Percentiles rank a stretch among this genome's conserved stretches.
These are phyloP conservation scores for Drosophila pectinifera DNA, from an alignment of 1,140 invertebrate species.

Conservation along the genomic window DNA sequence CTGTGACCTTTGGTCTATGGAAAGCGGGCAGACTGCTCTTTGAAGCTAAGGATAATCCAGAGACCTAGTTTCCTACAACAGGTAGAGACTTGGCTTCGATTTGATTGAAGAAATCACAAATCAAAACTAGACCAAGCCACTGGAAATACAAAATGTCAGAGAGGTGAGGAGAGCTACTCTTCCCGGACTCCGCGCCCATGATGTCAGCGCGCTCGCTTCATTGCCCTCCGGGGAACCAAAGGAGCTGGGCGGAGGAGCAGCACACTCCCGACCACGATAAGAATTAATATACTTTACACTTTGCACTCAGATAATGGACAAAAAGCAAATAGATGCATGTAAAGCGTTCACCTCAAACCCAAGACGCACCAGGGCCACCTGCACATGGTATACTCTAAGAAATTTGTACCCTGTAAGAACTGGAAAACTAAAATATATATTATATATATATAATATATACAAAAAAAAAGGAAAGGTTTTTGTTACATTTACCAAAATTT, in stretches of 20 bases:
- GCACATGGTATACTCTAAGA: not conserved
- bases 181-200: not conserved
- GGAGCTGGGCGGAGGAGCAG: not conserved
- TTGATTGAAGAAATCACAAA: not conserved
- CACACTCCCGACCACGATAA: constrained; percentile 4
- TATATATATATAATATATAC: no score
- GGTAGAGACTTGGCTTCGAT: not conserved
- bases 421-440: no score
- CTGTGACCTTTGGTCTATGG: not conserved
- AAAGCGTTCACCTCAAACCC: constrained; percentile 5
- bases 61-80: not conserved
- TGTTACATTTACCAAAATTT: no score
- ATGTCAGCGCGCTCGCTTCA: constrained; percentile 2
- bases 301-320: constrained; percentile 20
- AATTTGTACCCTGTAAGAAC: not conserved
- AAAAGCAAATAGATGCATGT: constrained; percentile 21
- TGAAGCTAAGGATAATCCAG: not conserved
- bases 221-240: not conserved
- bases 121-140: not conserved
- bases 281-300: constrained; percentile 16
- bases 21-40: not conserved
- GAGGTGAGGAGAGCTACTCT: no score
- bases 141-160: not conserved
- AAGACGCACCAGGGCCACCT: constrained; percentile 2
- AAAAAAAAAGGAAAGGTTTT: no score